phyloP scores from a whole-genome alignment of 2,888 invertebrate species.

The Pteria penguin region DNA sequence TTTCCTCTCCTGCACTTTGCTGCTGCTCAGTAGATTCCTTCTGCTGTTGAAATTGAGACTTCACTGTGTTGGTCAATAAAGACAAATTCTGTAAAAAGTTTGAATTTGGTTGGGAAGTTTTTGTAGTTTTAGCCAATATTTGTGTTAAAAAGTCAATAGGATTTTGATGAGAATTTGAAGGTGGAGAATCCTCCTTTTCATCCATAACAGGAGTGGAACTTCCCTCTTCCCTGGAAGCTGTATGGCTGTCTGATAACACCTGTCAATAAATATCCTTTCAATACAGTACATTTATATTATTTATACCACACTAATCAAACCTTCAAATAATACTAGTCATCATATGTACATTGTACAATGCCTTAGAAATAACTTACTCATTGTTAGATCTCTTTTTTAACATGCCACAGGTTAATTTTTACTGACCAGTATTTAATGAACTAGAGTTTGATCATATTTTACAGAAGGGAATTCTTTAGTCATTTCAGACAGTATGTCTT shows the following conservation, averaged over 20 bases:
- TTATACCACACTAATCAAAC: too few relatives aligned
- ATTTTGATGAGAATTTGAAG: slow-evolving; percentile 55
- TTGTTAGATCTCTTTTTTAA: too few relatives aligned
- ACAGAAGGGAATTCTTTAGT: too few relatives aligned
- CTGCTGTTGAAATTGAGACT: slow-evolving; percentile 59
- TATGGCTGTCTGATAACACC: slow-evolving; percentile 46
- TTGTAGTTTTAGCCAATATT: slow-evolving; percentile 69
- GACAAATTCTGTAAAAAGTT: slow-evolving; percentile 71
- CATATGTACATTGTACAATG: too few relatives aligned
- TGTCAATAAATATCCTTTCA: slow-evolving; percentile 13
- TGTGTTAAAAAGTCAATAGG: slow-evolving; percentile 74
- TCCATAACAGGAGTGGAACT: slow-evolving; percentile 72
- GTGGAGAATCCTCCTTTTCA: slow-evolving; percentile 58
- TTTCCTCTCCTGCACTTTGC: slow-evolving; percentile 18
- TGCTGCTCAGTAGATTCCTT: slow-evolving; percentile 30
- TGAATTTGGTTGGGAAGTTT: slow-evolving; percentile 57
- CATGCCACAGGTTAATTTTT: too few relatives aligned
- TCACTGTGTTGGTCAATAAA: slow-evolving; percentile 65
- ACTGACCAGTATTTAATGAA: too few relatives aligned
- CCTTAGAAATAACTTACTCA: too few relatives aligned
- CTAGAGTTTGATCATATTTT: too few relatives aligned
- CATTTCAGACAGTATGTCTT: too few relatives aligned
- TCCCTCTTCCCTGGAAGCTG: slow-evolving; percentile 61
- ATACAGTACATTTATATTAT: too few relatives aligned
- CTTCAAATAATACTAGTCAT: too few relatives aligned